Conservation (phyloP, 2,888 invertebrate genomes). For the Thera britannica region DNA sequence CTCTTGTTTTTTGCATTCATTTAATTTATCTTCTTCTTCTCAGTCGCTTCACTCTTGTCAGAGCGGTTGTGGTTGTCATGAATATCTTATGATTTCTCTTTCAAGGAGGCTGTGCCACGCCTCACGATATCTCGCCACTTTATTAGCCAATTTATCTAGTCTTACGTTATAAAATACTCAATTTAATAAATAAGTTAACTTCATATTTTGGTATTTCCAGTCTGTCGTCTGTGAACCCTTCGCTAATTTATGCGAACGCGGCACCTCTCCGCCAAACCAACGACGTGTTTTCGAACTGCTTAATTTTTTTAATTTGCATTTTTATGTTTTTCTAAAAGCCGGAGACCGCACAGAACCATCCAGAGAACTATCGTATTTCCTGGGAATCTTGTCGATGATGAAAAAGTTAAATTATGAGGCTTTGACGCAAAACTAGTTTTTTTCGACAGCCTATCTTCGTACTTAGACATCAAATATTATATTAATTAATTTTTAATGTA, state of each 20-base stretch:
- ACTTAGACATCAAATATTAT: no score
- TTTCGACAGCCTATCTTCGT: no score
- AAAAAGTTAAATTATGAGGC: background rate
- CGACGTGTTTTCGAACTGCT: constrained; percentile 48
- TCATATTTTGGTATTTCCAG: constrained; percentile 34
- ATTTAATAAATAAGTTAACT: background rate
- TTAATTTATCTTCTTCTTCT: no score
- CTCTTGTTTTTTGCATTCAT: no score
- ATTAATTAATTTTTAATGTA: no score
- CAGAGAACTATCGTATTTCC: constrained; percentile 6
- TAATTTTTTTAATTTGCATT: constrained; percentile 48
- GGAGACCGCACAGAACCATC: constrained; percentile 23
- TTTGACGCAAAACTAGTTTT: background rate
- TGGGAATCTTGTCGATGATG: background rate
- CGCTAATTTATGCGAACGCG: constrained; percentile 62
- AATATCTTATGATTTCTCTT: no score
- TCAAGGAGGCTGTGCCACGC: no score
- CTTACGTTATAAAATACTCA: background rate
- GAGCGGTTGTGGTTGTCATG: no score
- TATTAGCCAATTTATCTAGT: no score
- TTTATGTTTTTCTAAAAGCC: constrained; percentile 41
- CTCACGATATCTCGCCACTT: no score
- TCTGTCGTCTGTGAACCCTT: constrained; percentile 66
- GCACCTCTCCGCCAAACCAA: constrained; percentile 53
- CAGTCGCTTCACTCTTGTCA: no score